Base-by-base conservation (phyloP, 2,113 vertebrate species). In the Columba janthina region DNA sequence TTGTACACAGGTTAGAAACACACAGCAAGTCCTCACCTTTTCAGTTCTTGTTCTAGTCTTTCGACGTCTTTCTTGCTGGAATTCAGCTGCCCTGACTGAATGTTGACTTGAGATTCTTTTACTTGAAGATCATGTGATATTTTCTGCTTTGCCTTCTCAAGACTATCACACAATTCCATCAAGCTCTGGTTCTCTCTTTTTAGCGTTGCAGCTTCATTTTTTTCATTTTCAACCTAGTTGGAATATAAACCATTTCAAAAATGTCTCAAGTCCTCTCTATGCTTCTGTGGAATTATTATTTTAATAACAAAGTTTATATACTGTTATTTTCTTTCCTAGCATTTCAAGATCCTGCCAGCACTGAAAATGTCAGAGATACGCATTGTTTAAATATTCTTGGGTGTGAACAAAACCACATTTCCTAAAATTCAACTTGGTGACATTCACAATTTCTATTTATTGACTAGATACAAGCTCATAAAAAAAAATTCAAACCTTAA, bases 171-270 rank as follows among this genome's bases (percentile, higher is more conserved):
- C 11, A 98, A 98, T 96, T 99, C 99, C 66, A 99, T 95, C 74
- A 99, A 87, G 62, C 97, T 98, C 96, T 99, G 99, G 85, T 99
- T 99, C 95, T 99, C 99, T 87, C 98, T 98, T 96, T 99, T 99
- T 25, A 99, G 85, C 74, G 96, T 97, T 54, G 98, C 92, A 7
- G 95, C 97, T 95, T 99, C 99, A 14, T 92, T 98, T 90, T 99
- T 99, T 91, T 99, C 99, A 89, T 96, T 98, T 96, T 99, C 99
- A n/a, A 98, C 98, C 99, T 99, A 94, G 60, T 22, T 56, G 44
- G n/a, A 86, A 92, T 9, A 91, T 5, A 70, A 8, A 85, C 5
- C 6, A 77, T 44, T 80, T 79, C 2, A 58, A 78, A 97, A 90
- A 54, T 1, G 12, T 24, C 34, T 60, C 19, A 51, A 28, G 16